These are phyloP conservation scores for Ploceus nigricollis DNA, from an alignment of 2,113 vertebrate species.

Conservation along the genomic window DNA sequence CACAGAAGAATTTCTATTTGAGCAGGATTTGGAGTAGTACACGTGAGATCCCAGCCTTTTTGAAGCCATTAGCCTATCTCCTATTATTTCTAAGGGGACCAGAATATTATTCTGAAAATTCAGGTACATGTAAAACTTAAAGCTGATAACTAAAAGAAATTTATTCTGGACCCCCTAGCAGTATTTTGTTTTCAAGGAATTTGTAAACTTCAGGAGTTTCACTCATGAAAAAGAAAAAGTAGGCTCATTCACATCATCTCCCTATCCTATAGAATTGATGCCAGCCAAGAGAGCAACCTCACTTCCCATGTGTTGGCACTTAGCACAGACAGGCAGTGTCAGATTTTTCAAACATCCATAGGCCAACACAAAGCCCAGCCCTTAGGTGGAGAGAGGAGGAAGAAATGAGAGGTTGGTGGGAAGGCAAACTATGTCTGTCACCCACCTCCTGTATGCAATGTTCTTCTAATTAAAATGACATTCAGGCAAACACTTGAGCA, in stretches of 20 bases:
- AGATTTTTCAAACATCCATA: not conserved
- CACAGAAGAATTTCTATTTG: not conserved
- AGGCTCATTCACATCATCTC: not conserved
- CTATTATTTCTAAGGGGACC: not conserved
- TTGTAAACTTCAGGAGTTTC: not conserved
- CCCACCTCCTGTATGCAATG: not conserved
- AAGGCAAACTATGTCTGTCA: not conserved
- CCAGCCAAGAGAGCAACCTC: not conserved
- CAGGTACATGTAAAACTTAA: not conserved
- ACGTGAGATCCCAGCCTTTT: not conserved
- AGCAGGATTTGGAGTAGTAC: not conserved
- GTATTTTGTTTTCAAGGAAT: not conserved
- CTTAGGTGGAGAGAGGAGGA: not conserved
- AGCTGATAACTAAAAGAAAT: not conserved
- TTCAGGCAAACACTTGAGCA: not conserved
- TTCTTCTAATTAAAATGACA: not conserved
- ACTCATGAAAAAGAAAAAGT: not conserved
- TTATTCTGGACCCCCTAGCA: not conserved
- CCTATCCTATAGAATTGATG: not conserved
- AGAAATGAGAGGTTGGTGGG: not conserved
- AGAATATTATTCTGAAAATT: not conserved
- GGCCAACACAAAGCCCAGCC: not conserved
- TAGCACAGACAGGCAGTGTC: not conserved
- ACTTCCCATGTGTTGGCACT: fast-evolving
- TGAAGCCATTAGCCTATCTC: not conserved